Evolutionary conservation across 2,113 vertebrate species (phyloP).

Genomic region (Heteronetta atricapilla): DNA sequence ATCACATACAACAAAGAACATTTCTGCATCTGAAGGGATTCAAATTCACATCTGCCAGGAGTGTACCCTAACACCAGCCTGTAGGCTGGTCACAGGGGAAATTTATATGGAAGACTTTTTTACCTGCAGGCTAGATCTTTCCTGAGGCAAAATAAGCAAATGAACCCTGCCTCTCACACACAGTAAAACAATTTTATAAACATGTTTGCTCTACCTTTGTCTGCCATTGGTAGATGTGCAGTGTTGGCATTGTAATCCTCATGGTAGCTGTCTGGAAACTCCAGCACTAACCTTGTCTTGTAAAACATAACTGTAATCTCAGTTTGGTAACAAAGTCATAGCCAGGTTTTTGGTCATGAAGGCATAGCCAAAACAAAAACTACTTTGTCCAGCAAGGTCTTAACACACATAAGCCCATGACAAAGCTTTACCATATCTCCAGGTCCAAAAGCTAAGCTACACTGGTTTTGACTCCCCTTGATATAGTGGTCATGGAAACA

Average conservation of each 20-base stretch:
- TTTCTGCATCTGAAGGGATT: neutral
- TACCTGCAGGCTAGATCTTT: neutral
- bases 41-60: neutral
- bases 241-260: neutral
- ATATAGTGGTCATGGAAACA: neutral
- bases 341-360: neutral
- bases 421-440: neutral
- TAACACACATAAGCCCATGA: neutral
- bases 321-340: neutral
- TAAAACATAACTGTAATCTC: neutral
- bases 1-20: neutral
- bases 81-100: neutral
- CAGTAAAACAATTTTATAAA: neutral
- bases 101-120: neutral
- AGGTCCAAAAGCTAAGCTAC: neutral
- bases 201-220: neutral
- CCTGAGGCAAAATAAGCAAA: neutral
- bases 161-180: neutral
- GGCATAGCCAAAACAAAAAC: neutral
- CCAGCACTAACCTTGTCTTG: rapidly evolving
- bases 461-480: neutral
- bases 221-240: neutral
- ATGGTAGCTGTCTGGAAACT: neutral
- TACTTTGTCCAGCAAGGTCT: neutral
- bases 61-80: neutral